Percentiles rank a stretch among this genome's conserved stretches.
These are phyloP conservation scores for Drosophila ohnishii DNA, from an alignment of 1,140 invertebrate genomes.

Conservation along the genomic window DNA sequence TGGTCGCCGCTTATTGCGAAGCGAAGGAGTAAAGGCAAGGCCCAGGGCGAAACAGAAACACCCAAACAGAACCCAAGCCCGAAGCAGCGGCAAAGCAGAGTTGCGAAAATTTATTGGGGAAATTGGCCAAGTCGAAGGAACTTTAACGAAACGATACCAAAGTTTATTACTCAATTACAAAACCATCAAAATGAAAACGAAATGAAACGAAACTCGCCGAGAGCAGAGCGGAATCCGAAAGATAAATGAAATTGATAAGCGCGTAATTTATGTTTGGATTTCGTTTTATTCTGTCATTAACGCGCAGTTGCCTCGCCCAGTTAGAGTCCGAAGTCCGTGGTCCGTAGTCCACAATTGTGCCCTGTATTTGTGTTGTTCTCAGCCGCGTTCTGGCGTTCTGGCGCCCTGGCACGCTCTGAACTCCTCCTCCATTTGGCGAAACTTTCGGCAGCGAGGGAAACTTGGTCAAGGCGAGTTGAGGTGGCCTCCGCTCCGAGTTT, in stretches of 20 bases:
- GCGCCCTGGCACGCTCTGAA: conserved; percentile 14
- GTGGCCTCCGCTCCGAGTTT: background rate
- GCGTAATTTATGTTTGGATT: conserved; percentile 83
- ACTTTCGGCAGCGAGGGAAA: conserved; percentile 11
- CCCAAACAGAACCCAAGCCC: background rate
- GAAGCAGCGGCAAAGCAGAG: conserved; percentile 32
- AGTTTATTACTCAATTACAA: conserved; percentile 83
- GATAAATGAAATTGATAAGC: conserved; percentile 83
- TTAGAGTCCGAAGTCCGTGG: conserved; percentile 1
- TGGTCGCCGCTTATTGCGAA: conserved; percentile 44
- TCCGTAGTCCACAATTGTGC: conserved; percentile 3
- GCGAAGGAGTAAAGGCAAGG: conserved; percentile 4
- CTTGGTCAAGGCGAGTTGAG: conserved; percentile 48
- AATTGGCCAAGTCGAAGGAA: conserved; percentile 50
- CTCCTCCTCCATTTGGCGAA: conserved; percentile 25
- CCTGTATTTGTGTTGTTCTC: conserved; percentile 37
- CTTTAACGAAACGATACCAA: conserved; percentile 68
- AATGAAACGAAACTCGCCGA: conserved; percentile 55
- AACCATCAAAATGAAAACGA: conserved; percentile 77
- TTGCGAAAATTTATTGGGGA: conserved; percentile 67
- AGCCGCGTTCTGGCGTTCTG: conserved; percentile 12
- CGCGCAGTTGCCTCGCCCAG: conserved; percentile 62
- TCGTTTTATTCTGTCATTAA: conserved; percentile 82
- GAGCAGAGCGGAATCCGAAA: conserved; percentile 68
- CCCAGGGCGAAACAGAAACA: background rate